Conservation (phyloP, 2,888 invertebrate genomes). For the Serripes groenlandicus region DNA sequence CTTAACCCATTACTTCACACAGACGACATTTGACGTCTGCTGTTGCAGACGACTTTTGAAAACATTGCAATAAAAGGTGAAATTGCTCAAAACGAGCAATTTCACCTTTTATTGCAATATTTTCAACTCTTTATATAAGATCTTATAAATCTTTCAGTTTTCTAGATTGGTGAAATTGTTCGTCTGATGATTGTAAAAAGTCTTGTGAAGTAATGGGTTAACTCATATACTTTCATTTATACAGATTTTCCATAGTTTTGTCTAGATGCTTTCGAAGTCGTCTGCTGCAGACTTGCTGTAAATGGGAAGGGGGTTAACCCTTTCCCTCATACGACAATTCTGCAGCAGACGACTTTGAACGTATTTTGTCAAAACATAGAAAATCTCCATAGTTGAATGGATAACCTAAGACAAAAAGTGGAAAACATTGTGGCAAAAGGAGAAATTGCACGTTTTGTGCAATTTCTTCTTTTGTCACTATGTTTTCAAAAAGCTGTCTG, state of each 20-base stretch:
- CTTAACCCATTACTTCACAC: not conserved
- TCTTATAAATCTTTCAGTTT: no score
- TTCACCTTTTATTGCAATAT: not conserved
- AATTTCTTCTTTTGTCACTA: not conserved
- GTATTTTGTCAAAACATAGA: not conserved
- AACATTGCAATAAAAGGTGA: not conserved
- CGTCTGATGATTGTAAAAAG: no score
- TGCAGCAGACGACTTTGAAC: not conserved
- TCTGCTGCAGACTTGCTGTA: not conserved
- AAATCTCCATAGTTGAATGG: not conserved
- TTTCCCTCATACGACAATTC: not conserved
- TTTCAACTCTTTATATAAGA: no score
- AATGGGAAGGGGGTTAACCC: not conserved
- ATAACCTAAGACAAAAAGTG: not conserved
- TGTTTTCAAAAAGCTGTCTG: not conserved
- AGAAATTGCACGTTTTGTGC: no score
- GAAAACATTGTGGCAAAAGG: not conserved
- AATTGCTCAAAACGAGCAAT: not conserved
- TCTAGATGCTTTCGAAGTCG: not conserved
- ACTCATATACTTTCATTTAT: no score
- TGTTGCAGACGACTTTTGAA: not conserved
- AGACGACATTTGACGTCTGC: not conserved
- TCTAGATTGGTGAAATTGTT: no score
- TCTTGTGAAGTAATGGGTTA: no score
- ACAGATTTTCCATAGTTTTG: no score